Conservation (phyloP, 92 coral and sea anemone species). For the Epizoanthus stellaris region DNA sequence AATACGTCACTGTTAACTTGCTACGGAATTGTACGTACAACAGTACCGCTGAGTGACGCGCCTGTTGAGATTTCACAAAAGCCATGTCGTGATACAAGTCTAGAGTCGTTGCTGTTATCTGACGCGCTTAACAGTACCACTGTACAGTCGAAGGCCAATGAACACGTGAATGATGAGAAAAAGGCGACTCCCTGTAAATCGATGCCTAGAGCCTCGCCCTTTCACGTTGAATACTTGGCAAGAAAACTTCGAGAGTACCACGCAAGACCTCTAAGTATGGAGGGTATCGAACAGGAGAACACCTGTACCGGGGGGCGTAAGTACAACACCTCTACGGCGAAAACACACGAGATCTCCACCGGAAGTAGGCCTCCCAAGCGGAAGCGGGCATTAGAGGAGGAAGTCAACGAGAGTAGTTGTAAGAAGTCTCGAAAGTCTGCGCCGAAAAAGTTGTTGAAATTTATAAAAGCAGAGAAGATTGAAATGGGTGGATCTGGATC, state of each 20-base stretch:
- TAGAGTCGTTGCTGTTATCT: neutral
- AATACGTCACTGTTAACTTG: neutral
- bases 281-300: neutral
- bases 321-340: neutral
- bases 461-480: neutral
- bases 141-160: neutral
- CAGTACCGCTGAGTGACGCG: neutral
- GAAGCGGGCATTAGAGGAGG: constrained; percentile 1
- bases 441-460: constrained; percentile 16
- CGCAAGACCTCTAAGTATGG: neutral
- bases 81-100: no score
- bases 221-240: constrained; percentile 11
- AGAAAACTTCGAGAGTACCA: constrained; percentile 11
- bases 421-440: constrained; percentile 37
- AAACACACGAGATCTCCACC: neutral
- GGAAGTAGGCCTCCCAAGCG: neutral
- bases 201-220: constrained; percentile 14
- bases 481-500: neutral
- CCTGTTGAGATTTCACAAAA: neutral
- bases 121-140: neutral
- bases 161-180: neutral
- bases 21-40: neutral
- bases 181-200: neutral
- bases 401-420: neutral
- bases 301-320: neutral